These are phyloP conservation scores for Centropyge bicolor DNA, from an alignment of 2,797 vertebrate species.

Conservation along the genomic window DNA sequence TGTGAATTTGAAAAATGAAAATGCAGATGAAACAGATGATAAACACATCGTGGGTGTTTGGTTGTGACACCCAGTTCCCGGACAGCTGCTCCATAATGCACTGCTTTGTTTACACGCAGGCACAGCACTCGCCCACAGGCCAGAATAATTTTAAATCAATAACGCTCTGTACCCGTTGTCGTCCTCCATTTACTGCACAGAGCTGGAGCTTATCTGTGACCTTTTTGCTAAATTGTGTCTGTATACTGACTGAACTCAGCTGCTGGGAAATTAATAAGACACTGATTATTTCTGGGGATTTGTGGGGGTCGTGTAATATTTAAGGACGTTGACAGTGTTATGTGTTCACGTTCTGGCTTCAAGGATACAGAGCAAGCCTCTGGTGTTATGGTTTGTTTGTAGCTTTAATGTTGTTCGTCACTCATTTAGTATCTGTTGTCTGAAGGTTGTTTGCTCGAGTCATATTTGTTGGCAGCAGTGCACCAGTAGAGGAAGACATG, in stretches of 20 bases:
- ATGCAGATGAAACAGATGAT: background rate
- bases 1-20: background rate
- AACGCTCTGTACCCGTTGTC: background rate
- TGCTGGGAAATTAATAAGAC: background rate
- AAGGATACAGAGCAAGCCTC: background rate
- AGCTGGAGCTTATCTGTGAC: background rate
- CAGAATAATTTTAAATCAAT: background rate
- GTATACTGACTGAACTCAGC: background rate
- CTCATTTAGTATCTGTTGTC: background rate
- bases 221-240: background rate
- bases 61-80: background rate
- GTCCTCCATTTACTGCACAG: background rate
- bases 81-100: background rate
- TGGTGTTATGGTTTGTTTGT: background rate
- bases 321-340: background rate
- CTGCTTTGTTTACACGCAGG: constrained; percentile 1
- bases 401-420: background rate
- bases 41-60: background rate
- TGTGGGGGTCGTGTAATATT: background rate
- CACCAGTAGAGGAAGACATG: too few relatives aligned
- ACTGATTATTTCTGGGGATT: background rate
- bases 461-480: background rate
- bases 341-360: too few relatives aligned
- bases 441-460: background rate
- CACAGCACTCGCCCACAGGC: background rate